Conservation (phyloP, 2,888 invertebrate species). For the Corythucha ciliata region DNA sequence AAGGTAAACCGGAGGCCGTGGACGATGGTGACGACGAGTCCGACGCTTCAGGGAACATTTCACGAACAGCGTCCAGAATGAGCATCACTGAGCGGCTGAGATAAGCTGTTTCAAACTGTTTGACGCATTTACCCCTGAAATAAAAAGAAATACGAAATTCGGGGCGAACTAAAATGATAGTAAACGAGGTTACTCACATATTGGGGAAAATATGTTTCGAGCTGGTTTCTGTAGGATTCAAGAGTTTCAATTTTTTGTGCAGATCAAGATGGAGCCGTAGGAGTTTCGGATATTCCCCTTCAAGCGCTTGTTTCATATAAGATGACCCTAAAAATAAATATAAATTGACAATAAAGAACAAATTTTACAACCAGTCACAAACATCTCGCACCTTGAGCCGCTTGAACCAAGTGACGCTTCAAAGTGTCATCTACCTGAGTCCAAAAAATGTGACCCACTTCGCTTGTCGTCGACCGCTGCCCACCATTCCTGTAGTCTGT, state of each 20-base stretch:
- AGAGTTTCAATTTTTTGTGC: slow-evolving; percentile 53
- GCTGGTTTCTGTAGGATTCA: slow-evolving; percentile 18
- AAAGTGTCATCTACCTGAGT: slow-evolving; percentile 44
- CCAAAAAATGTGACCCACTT: slow-evolving; percentile 50
- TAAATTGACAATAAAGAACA: neutral
- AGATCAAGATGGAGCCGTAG: slow-evolving; percentile 72
- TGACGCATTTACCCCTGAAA: slow-evolving; percentile 48
- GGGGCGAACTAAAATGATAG: neutral
- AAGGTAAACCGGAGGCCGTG: slow-evolving; percentile 40
- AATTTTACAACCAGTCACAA: slow-evolving; percentile 7
- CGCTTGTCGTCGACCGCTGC: too few species aligned
- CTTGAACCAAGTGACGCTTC: slow-evolving; percentile 37
- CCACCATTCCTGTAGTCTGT: too few species aligned
- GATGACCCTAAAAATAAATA: slow-evolving; percentile 39
- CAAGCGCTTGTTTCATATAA: slow-evolving; percentile 68
- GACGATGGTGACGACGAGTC: too few species aligned
- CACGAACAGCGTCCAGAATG: slow-evolving; percentile 73
- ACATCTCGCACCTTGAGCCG: slow-evolving; percentile 41
- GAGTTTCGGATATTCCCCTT: slow-evolving; percentile 78
- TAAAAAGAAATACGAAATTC: slow-evolving; percentile 13
- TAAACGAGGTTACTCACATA: slow-evolving; percentile 20
- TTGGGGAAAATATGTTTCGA: slow-evolving; percentile 25
- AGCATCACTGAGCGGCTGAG: slow-evolving; percentile 72
- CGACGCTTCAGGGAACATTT: slow-evolving; percentile 60
- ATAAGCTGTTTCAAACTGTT: slow-evolving; percentile 75